These are phyloP conservation scores for Diplolepis rosae DNA, from an alignment of 2,888 invertebrate species.

Conservation along the genomic window DNA sequence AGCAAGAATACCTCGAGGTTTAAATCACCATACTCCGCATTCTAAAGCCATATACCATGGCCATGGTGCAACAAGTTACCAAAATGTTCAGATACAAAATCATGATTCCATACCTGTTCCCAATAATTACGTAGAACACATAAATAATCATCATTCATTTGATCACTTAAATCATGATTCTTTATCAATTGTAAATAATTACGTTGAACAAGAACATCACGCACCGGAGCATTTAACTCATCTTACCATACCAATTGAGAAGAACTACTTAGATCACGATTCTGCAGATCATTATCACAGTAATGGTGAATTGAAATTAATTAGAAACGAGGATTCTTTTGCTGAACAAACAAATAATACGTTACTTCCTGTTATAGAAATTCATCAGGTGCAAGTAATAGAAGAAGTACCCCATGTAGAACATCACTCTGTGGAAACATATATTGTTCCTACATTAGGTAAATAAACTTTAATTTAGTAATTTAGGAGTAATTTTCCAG, in stretches of 20 bases:
- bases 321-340: not conserved
- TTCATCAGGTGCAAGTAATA: not conserved
- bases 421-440: conserved; percentile 23
- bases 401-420: not conserved
- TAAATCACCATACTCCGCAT: conserved; percentile 54
- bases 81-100: conserved; percentile 63
- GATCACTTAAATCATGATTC: not conserved
- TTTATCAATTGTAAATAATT: not conserved
- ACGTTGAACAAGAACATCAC: not conserved
- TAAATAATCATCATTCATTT: not conserved
- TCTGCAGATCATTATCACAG: not conserved
- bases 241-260: not conserved
- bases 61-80: conserved; percentile 67
- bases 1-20: conserved; percentile 55
- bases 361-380: not conserved
- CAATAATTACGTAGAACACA: conserved; percentile 40
- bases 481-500: too few relatives aligned
- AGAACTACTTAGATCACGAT: not conserved
- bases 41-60: conserved; percentile 62
- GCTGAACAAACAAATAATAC: not conserved
- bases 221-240: not conserved
- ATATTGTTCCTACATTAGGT: conserved; percentile 46
- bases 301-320: not conserved
- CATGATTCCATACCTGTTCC: conserved; percentile 57
- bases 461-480: conserved; percentile 9